Percentiles rank a stretch among this genome's conserved stretches.
phyloP scores from a whole-genome alignment of 2,113 vertebrate genomes.

The Okapia johnstoni region DNA sequence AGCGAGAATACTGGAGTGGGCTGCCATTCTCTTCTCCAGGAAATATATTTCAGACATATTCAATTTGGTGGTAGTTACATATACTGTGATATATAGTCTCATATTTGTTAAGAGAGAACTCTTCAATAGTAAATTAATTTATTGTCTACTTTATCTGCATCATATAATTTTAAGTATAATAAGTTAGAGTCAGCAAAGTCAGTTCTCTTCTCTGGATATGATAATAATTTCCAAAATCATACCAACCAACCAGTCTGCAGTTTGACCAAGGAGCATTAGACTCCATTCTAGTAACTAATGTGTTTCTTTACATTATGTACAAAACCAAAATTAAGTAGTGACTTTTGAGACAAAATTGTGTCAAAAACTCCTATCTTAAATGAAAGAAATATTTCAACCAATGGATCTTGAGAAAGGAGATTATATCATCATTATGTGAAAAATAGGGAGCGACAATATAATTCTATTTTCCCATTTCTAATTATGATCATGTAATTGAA shows the following conservation, averaged over 20 bases:
- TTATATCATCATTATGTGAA: background rate
- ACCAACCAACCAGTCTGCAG: background rate
- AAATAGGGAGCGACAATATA: background rate
- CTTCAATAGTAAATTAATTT: background rate
- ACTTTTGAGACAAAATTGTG: background rate
- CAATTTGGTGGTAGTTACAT: background rate
- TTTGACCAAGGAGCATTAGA: background rate
- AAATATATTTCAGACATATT: background rate
- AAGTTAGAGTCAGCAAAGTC: background rate
- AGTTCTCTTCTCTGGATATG: background rate
- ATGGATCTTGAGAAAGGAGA: background rate
- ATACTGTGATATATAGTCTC: background rate
- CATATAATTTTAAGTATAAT: background rate
- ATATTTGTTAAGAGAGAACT: background rate
- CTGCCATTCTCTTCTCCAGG: too few relatives aligned
- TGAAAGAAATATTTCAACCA: background rate
- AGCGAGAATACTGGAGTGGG: rapidly evolving
- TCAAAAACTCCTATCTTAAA: background rate
- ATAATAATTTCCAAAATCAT: background rate
- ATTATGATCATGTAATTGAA: background rate
- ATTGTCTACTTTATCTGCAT: background rate
- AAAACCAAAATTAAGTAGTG: background rate
- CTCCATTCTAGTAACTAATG: background rate
- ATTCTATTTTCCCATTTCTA: background rate
- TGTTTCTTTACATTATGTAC: background rate